A percentile compares a stretch with the other conserved stretches of the same genome.
phyloP scores from a whole-genome alignment of 2,113 vertebrate species.

The Condylura cristata region DNA sequence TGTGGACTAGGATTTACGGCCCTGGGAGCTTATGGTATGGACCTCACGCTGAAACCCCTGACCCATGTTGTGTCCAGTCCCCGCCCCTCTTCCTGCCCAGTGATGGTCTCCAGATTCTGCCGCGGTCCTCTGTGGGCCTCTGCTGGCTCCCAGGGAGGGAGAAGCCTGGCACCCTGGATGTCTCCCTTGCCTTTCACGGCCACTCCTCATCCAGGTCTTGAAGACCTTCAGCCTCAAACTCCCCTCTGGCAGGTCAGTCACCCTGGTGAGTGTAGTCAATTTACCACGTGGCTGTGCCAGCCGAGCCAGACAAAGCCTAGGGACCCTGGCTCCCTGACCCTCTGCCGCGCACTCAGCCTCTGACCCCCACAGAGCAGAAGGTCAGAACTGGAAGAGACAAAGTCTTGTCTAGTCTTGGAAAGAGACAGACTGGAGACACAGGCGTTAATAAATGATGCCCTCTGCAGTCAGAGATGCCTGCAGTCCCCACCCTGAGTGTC shows the following conservation, averaged over 20 bases:
- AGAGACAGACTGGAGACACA: too few species aligned
- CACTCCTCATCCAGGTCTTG: neutral
- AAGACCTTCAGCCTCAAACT: neutral
- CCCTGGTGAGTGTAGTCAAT: fast-evolving
- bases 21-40: neutral
- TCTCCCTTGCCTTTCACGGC: neutral
- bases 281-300: fast-evolving
- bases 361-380: too few species aligned
- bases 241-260: neutral
- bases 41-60: neutral
- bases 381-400: too few species aligned
- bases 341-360: neutral
- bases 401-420: too few species aligned
- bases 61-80: neutral
- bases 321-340: neutral
- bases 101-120: fast-evolving
- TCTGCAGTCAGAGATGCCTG: too few species aligned
- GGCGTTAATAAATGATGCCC: too few species aligned
- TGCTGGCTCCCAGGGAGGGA: neutral
- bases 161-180: neutral
- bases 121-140: neutral
- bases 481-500: too few species aligned
- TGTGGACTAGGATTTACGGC: neutral
- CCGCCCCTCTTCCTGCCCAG: neutral
- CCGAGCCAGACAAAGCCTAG: neutral